A percentile compares a stretch with the other conserved stretches of the same genome.
Conservation (phyloP, 2,797 vertebrate species). For the Rhabdomys pumilio region DNA sequence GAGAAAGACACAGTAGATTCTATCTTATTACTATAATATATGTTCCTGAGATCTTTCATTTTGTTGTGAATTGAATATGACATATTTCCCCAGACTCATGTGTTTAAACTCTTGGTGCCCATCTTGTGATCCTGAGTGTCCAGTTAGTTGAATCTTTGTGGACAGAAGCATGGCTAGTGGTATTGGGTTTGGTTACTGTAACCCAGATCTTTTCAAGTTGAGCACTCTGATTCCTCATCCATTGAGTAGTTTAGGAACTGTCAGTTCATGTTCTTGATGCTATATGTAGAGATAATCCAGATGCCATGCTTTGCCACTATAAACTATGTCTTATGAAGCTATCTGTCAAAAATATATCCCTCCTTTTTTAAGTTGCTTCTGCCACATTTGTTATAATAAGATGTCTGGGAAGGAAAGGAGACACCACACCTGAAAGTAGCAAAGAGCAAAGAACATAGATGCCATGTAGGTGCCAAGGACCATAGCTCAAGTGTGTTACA, state of each 20-base stretch:
- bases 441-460: neutral
- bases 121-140: too few relatives aligned
- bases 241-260: neutral
- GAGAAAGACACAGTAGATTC: neutral
- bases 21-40: neutral
- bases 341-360: neutral
- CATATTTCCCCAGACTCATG: neutral
- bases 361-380: neutral
- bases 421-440: neutral
- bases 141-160: neutral
- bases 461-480: neutral
- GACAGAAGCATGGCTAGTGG: neutral
- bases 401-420: neutral
- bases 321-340: neutral
- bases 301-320: neutral
- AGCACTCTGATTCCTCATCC: neutral
- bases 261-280: neutral
- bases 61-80: neutral
- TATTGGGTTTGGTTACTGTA: too few relatives aligned
- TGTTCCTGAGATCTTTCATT: neutral
- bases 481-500: neutral
- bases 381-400: neutral
- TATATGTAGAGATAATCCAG: neutral
- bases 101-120: neutral
- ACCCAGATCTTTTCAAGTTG: neutral